Evolutionary conservation across 2,113 vertebrate species (phyloP).

Genomic region (Eurypyga helias): DNA sequence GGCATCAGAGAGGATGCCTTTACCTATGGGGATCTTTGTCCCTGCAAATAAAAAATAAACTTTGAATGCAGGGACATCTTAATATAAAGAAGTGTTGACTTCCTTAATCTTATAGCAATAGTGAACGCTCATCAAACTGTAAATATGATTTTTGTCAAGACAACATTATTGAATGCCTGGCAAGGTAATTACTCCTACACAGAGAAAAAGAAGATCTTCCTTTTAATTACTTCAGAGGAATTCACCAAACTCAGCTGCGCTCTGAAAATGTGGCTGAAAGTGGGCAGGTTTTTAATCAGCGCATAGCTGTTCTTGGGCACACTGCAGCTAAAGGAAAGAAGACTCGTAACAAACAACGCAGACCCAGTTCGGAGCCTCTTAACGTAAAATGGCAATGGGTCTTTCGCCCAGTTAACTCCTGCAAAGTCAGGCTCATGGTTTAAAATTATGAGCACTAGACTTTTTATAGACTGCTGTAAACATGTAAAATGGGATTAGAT

Average conservation of each 20-base stretch:
- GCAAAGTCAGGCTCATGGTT: neutral
- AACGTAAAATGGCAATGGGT: neutral
- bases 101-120: slow-evolving; percentile 5
- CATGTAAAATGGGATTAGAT: neutral
- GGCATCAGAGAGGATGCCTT: neutral
- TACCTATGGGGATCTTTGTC: neutral
- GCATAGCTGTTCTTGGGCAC: neutral
- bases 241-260: neutral
- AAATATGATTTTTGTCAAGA: slow-evolving; percentile 28
- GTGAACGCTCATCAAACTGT: slow-evolving; percentile 13
- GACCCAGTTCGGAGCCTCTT: neutral
- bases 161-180: slow-evolving; percentile 23
- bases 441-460: neutral
- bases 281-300: neutral
- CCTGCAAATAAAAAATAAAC: neutral
- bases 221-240: slow-evolving; percentile 17
- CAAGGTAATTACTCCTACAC: slow-evolving; percentile 52
- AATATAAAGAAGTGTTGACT: neutral
- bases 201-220: slow-evolving; percentile 43
- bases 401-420: neutral
- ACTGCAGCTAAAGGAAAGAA: neutral
- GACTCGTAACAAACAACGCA: neutral
- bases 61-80: neutral
- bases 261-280: neutral
- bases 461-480: neutral